Conservation (phyloP, 2,888 invertebrate genomes). For the Hydroisotoma schaefferi region DNA sequence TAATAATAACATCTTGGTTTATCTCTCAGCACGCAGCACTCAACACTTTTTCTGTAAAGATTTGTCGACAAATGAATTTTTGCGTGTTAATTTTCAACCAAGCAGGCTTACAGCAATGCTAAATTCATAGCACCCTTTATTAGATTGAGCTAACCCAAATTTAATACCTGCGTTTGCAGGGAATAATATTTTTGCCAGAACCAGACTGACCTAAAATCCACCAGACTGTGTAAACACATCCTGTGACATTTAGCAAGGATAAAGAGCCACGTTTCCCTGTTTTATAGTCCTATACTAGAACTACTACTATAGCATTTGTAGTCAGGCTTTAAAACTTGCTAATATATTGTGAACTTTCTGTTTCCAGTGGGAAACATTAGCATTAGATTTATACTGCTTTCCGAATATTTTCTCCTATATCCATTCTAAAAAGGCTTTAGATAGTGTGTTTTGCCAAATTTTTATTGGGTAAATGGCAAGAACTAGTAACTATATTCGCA, state of each 20-base stretch:
- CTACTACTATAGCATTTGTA: neutral
- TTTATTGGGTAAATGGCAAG: too few relatives aligned
- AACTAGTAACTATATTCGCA: too few relatives aligned
- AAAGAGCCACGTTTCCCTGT: neutral
- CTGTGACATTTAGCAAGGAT: slow-evolving; percentile 2
- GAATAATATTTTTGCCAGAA: neutral
- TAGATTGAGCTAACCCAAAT: slow-evolving; percentile 1
- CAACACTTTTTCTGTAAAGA: slow-evolving; percentile 5
- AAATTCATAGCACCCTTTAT: neutral
- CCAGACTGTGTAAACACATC: neutral
- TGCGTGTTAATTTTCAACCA: neutral
- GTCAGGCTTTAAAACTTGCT: too few relatives aligned
- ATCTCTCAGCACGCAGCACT: slow-evolving; percentile 13
- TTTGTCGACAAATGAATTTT: slow-evolving; percentile 7
- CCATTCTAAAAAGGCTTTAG: too few relatives aligned
- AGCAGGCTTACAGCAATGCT: too few relatives aligned
- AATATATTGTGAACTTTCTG: too few relatives aligned
- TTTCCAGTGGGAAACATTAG: too few relatives aligned
- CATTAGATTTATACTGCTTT: too few relatives aligned
- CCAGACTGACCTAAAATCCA: neutral
- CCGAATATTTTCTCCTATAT: neutral
- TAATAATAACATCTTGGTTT: slow-evolving; percentile 7
- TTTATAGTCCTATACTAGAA: neutral
- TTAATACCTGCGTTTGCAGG: neutral
- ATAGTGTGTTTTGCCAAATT: too few relatives aligned